Conservation (phyloP, 2,113 vertebrate genomes). For the Petroica traversi region DNA sequence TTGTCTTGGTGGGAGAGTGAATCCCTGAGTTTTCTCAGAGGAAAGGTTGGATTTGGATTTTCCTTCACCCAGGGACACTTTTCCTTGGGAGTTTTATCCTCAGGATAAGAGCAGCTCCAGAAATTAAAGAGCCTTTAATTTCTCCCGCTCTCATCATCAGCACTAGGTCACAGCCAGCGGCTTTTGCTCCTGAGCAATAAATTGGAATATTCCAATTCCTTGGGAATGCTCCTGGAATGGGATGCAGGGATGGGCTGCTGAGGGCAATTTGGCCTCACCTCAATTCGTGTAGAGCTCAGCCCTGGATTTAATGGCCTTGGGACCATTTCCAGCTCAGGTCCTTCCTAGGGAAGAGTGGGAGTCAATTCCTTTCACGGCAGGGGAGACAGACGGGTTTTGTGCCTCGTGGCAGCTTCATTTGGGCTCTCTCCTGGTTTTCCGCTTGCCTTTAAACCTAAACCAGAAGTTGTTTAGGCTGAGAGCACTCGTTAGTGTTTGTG, state of each 20-base stretch:
- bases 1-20: rapidly evolving
- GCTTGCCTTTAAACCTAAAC: neutral
- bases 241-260: neutral
- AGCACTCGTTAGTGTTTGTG: neutral
- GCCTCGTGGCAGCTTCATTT: neutral
- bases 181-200: neutral
- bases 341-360: neutral
- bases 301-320: neutral
- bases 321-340: neutral
- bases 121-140: neutral
- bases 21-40: neutral
- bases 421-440: neutral
- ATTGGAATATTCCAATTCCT: too few relatives aligned
- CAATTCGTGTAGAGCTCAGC: rapidly evolving
- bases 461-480: neutral
- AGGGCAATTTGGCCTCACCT: neutral
- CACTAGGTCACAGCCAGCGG: rapidly evolving
- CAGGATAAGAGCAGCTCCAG: rapidly evolving
- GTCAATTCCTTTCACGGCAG: neutral
- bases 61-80: rapidly evolving
- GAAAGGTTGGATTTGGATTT: neutral
- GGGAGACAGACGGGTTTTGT: neutral
- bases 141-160: rapidly evolving
- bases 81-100: neutral
- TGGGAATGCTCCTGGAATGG: neutral